A percentile compares a stretch with the other conserved stretches of the same genome.
Evolutionary conservation across 2,797 vertebrate species (phyloP).

Genomic region (Melanotaenia nigrans): DNA sequence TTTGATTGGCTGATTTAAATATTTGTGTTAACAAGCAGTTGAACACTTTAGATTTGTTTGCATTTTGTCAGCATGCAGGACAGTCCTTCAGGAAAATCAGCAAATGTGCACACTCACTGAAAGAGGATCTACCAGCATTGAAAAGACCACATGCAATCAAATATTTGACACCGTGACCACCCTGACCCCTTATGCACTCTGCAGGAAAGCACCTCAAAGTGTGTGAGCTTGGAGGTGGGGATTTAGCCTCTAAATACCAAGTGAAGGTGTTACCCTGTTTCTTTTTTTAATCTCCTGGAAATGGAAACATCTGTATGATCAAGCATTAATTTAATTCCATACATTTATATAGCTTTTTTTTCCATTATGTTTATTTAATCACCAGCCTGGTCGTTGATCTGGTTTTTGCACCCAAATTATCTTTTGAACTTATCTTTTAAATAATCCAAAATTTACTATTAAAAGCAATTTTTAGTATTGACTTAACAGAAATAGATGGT

Average conservation of each 20-base stretch:
- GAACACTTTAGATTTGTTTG: too few species aligned
- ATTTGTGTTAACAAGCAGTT: too few species aligned
- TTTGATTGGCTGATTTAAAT: too few species aligned
- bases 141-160: background rate
- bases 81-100: background rate
- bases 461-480: background rate
- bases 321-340: too few species aligned
- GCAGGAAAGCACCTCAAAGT: background rate
- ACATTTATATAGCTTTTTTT: background rate
- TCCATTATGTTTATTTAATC: background rate
- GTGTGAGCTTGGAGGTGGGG: background rate
- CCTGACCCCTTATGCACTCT: background rate
- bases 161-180: background rate
- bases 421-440: background rate
- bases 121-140: background rate
- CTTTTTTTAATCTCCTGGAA: background rate
- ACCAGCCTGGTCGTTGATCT: background rate
- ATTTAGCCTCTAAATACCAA: background rate
- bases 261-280: background rate
- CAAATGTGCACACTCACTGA: background rate
- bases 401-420: background rate
- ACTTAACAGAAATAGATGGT: background rate
- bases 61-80: too few species aligned
- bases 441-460: background rate
- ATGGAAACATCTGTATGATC: background rate